Conservation (phyloP, 2,797 vertebrate genomes). For the Bovichtus variegatus region DNA sequence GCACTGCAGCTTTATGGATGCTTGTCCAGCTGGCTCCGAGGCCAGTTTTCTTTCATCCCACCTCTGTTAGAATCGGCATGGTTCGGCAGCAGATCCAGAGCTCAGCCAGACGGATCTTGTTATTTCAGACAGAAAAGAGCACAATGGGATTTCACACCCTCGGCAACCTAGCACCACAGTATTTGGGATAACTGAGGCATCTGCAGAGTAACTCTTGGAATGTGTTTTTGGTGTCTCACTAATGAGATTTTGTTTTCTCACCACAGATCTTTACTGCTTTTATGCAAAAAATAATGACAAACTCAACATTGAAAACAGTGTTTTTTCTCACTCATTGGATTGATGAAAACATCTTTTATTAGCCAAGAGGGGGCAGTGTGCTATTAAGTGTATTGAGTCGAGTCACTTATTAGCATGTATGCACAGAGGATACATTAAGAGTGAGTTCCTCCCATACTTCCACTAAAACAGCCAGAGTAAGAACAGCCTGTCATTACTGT, state of each 20-base stretch:
- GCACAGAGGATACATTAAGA: constrained; percentile 33
- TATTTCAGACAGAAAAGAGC: constrained; percentile 58
- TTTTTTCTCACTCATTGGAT: not conserved
- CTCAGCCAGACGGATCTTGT: constrained; percentile 42
- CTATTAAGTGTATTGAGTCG: constrained; percentile 41
- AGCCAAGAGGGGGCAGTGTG: constrained; percentile 78
- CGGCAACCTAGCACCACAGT: not conserved
- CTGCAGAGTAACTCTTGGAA: constrained; percentile 11
- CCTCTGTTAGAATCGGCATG: constrained; percentile 13
- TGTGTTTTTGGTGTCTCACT: constrained; percentile 33
- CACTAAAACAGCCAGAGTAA: constrained; percentile 6
- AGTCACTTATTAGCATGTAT: constrained; percentile 26
- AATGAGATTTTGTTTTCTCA: constrained; percentile 35
- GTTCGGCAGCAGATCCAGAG: constrained; percentile 41
- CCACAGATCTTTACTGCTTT: constrained; percentile 14
- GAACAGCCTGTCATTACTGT: constrained; percentile 11
- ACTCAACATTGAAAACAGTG: constrained; percentile 15
- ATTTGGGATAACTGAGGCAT: constrained; percentile 33
- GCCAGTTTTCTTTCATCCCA: constrained; percentile 55
- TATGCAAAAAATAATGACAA: constrained; percentile 17
- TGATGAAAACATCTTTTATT: constrained; percentile 43
- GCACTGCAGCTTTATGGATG: constrained; percentile 36
- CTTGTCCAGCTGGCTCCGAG: constrained; percentile 20
- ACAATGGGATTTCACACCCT: constrained; percentile 11
- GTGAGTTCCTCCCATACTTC: constrained; percentile 8